phyloP scores from a whole-genome alignment of 35 echinoderm and acorn worm species.

The Heliocidaris erythrogramma region DNA sequence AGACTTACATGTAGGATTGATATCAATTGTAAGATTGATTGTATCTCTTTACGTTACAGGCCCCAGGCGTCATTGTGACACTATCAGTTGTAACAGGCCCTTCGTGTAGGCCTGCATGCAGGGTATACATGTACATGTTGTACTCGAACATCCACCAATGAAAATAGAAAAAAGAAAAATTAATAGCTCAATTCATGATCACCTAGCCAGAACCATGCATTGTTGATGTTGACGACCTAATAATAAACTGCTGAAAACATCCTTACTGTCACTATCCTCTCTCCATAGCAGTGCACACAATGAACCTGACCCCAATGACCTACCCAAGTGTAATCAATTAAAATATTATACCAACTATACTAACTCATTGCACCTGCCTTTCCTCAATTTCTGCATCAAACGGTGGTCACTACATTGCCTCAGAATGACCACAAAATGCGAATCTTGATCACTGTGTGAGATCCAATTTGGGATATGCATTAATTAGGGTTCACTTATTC shows the following conservation, averaged over 20 bases:
- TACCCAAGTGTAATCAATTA: neutral
- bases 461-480: neutral
- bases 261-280: neutral
- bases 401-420: neutral
- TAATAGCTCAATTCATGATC: neutral
- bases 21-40: no score
- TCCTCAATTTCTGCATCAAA: neutral
- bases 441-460: neutral
- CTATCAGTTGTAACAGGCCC: no score
- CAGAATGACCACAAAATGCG: neutral
- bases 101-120: no score
- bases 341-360: neutral
- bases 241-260: neutral
- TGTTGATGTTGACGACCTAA: neutral
- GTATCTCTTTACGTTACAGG: no score
- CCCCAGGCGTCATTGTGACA: no score
- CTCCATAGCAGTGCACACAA: neutral
- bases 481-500: constrained; percentile 4
- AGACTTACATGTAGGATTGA: no score
- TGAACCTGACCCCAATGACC: neutral
- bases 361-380: neutral
- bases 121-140: no score
- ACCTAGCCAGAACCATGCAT: neutral
- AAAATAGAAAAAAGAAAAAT: neutral
- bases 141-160: no score